Percentiles rank a stretch among this genome's conserved stretches.
phyloP scores from a whole-genome alignment of 2,888 invertebrate species.

The Allophyes oxyacanthae region DNA sequence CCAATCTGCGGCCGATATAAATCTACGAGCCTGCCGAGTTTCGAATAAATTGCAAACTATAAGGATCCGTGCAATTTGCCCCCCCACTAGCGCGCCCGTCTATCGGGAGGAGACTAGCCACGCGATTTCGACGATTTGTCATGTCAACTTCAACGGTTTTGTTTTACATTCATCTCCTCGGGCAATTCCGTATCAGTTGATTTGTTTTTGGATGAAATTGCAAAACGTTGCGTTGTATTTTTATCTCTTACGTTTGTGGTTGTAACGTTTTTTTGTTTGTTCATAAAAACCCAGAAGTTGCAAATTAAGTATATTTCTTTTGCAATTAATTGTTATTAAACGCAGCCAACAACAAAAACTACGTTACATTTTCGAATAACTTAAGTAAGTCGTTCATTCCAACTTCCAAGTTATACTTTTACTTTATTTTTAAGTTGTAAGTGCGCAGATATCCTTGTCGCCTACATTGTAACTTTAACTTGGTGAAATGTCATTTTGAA shows the following conservation, averaged over 20 bases:
- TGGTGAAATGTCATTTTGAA: slow-evolving; percentile 62
- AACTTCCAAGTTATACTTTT: slow-evolving; percentile 33
- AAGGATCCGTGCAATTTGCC: slow-evolving; percentile 76
- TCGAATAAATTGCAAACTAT: slow-evolving; percentile 83
- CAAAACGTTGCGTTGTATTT: slow-evolving; percentile 24
- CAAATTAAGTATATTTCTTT: slow-evolving; percentile 29
- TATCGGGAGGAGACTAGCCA: slow-evolving; percentile 51
- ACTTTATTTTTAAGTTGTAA: slow-evolving; percentile 40
- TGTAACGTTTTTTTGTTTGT: slow-evolving; percentile 10
- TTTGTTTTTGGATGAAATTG: slow-evolving; percentile 43
- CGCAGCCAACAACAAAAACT: slow-evolving; percentile 10
- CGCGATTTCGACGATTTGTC: slow-evolving; percentile 78
- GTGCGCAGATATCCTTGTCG: slow-evolving; percentile 22
- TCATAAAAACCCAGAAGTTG: slow-evolving; percentile 24
- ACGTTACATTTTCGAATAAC: slow-evolving; percentile 12
- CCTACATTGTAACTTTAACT: slow-evolving; percentile 38
- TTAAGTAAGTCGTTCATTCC: slow-evolving; percentile 16
- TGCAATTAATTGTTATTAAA: slow-evolving; percentile 27
- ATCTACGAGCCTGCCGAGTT: slow-evolving; percentile 81
- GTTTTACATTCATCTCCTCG: slow-evolving; percentile 45
- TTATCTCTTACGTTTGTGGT: slow-evolving; percentile 12
- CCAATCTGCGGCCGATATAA: slow-evolving; percentile 83
- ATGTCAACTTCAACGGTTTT: slow-evolving; percentile 72
- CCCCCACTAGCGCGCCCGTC: slow-evolving; percentile 59
- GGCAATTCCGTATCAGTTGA: slow-evolving; percentile 43